Evolutionary conservation across 2,113 vertebrate species (phyloP).

Genomic region (Euleptes europaea): DNA sequence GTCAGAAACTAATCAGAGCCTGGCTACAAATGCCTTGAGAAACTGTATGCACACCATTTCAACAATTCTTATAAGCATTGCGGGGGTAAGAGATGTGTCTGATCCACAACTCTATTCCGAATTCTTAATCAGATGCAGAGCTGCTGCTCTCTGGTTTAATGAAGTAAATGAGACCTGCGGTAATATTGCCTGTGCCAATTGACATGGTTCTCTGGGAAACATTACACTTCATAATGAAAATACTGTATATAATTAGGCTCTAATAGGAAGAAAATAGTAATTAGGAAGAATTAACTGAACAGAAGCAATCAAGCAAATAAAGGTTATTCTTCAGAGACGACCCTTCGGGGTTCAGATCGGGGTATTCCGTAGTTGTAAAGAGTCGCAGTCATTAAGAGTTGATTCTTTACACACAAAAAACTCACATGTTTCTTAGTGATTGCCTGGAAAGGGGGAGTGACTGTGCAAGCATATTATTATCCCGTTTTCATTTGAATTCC

Average conservation of each 20-base stretch:
- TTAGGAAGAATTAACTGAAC: constrained; percentile 83
- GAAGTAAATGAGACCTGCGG: constrained; percentile 77
- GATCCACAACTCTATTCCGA: constrained; percentile 48
- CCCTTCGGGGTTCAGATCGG: constrained; percentile 75
- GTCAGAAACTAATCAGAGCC: too few species aligned
- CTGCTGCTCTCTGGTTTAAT: constrained; percentile 70
- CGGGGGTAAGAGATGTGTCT: constrained; percentile 18
- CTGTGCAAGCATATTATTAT: constrained; percentile 15
- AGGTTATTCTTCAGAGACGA: constrained; percentile 80
- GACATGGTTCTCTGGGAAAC: constrained; percentile 81
- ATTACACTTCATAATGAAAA: constrained; percentile 84
- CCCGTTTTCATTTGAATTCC: not conserved
- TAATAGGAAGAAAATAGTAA: constrained; percentile 85
- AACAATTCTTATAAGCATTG: not conserved
- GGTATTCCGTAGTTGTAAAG: constrained; percentile 72
- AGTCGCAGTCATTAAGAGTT: constrained; percentile 75
- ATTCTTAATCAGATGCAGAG: constrained; percentile 67
- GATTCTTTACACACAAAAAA: constrained; percentile 30
- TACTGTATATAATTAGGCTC: constrained; percentile 84
- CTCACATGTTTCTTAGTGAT: constrained; percentile 44
- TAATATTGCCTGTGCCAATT: constrained; percentile 78
- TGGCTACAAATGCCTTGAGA: not conserved
- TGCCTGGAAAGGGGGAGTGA: constrained; percentile 44
- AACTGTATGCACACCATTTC: not conserved
- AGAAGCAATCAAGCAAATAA: constrained; percentile 84